These are phyloP conservation scores for Eurytoma adleriae DNA, from an alignment of 2,888 invertebrate species.

Conservation along the genomic window DNA sequence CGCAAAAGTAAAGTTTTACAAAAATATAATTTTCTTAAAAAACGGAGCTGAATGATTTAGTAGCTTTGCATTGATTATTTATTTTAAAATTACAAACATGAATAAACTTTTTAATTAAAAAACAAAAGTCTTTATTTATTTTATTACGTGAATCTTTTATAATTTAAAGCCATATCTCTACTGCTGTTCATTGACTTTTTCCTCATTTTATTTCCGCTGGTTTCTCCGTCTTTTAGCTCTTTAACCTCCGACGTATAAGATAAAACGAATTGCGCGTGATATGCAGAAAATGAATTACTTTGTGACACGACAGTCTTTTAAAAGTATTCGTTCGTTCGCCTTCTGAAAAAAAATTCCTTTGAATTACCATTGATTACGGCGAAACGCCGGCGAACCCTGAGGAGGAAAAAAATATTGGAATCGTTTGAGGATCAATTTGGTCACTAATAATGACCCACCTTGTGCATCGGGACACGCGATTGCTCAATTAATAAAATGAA, in stretches of 20 bases:
- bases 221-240: not conserved
- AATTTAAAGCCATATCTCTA: too few species aligned
- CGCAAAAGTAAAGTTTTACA: too few species aligned
- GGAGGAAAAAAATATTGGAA: conserved; percentile 1
- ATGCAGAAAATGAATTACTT: conserved; percentile 39
- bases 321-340: not conserved
- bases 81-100: too few species aligned
- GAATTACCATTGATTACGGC: conserved; percentile 30
- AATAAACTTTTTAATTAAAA: too few species aligned
- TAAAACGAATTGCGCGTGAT: conserved; percentile 34
- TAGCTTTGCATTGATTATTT: too few species aligned
- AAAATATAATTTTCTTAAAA: too few species aligned
- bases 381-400: not conserved
- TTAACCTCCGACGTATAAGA: not conserved
- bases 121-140: too few species aligned
- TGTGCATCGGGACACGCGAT: conserved; percentile 29
- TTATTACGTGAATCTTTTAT: too few species aligned
- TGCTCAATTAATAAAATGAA: conserved; percentile 42
- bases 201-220: not conserved
- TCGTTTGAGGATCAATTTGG: conserved; percentile 22
- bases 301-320: conserved; percentile 19
- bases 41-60: too few species aligned
- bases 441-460: conserved; percentile 12
- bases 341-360: not conserved
- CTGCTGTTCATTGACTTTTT: too few species aligned